These are phyloP conservation scores for Anneissia japonica DNA, from an alignment of 35 echinoderm and acorn worm genomes.

Conservation along the genomic window DNA sequence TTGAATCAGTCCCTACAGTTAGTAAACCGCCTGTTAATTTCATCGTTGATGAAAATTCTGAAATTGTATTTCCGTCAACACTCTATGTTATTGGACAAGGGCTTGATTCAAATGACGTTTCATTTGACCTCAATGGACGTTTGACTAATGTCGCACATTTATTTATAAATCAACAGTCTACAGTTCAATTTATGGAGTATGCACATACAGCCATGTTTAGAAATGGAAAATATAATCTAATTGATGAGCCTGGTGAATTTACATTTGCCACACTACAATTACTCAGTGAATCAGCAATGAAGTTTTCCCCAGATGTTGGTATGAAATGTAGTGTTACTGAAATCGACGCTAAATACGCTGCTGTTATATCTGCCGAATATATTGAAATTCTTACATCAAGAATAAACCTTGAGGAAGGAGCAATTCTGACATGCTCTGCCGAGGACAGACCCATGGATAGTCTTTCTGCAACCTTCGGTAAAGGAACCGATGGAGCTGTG, in stretches of 20 bases:
- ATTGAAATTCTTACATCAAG: slow-evolving; percentile 41
- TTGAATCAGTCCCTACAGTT: slow-evolving; percentile 67
- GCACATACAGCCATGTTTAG: slow-evolving; percentile 69
- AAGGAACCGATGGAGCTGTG: slow-evolving; percentile 16
- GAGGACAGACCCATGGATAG: slow-evolving; percentile 57
- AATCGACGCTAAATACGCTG: slow-evolving; percentile 61
- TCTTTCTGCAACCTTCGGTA: slow-evolving; percentile 18
- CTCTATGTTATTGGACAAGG: slow-evolving; percentile 72
- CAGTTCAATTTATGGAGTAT: slow-evolving; percentile 37
- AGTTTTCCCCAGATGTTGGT: slow-evolving; percentile 52
- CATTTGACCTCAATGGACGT: slow-evolving; percentile 60
- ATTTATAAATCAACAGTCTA: slow-evolving; percentile 45
- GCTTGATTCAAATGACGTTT: slow-evolving; percentile 29
- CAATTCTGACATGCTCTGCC: slow-evolving; percentile 54
- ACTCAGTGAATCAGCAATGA: slow-evolving; percentile 61
- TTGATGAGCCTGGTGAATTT: slow-evolving; percentile 54
- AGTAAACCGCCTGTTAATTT: slow-evolving; percentile 74
- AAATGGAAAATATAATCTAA: slow-evolving; percentile 44
- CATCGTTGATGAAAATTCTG: slow-evolving; percentile 50
- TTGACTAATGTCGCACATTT: slow-evolving; percentile 73
- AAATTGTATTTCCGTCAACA: slow-evolving; percentile 68
- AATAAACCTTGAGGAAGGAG: slow-evolving; percentile 67
- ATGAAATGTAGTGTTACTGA: slow-evolving; percentile 54
- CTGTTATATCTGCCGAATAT: slow-evolving; percentile 66
- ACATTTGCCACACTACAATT: slow-evolving; percentile 65